phyloP scores from a whole-genome alignment of 2,888 invertebrate genomes.

The Stegophylla sp. region DNA sequence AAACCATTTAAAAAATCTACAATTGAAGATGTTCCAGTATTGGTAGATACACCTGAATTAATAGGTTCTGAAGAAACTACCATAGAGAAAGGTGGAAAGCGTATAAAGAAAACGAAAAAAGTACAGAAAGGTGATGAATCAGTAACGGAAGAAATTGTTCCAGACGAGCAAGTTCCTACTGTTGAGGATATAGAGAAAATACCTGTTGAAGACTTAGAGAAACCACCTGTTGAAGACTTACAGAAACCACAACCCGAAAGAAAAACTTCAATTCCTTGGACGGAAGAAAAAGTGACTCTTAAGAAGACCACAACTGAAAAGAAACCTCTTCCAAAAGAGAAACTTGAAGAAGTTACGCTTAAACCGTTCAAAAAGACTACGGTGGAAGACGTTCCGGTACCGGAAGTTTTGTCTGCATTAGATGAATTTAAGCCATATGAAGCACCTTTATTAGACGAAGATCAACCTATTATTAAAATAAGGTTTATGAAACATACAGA shows the following conservation, averaged over 20 bases:
- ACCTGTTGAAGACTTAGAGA: neutral
- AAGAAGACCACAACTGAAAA: conserved; percentile 63
- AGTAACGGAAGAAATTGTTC: neutral
- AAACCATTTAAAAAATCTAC: neutral
- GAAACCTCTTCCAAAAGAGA: conserved; percentile 66
- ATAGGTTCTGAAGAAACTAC: no score
- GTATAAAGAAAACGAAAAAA: neutral
- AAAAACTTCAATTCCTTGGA: conserved; percentile 64
- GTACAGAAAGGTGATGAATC: neutral
- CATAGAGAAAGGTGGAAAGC: neutral
- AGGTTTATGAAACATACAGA: conserved; percentile 36
- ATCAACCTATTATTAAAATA: conserved; percentile 51
- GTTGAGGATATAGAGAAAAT: conserved; percentile 31
- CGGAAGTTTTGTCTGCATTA: no score
- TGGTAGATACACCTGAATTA: neutral
- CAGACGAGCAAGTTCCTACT: conserved; percentile 25
- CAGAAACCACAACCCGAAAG: conserved; percentile 15
- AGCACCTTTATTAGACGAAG: neutral
- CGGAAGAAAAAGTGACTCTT: conserved; percentile 64
- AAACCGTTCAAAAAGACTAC: conserved; percentile 54
- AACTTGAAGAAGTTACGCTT: conserved; percentile 57
- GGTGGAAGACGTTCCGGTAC: conserved; percentile 61
- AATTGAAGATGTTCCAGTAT: conserved; percentile 60
- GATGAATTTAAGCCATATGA: neutral
- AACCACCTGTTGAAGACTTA: neutral